These are phyloP conservation scores for Encarsia formosa DNA, from an alignment of 2,888 invertebrate species.

Conservation along the genomic window DNA sequence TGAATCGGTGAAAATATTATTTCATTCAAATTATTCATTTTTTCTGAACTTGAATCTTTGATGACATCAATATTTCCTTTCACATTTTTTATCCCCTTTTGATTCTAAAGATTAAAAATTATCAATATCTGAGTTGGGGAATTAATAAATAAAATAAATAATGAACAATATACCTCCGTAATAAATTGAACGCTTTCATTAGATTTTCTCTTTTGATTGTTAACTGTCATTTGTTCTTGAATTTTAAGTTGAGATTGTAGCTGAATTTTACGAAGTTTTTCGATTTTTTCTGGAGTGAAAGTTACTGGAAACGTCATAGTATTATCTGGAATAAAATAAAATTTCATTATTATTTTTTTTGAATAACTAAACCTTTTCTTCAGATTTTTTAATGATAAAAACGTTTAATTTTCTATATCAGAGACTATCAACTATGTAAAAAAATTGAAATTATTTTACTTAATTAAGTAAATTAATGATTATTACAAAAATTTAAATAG, in stretches of 20 bases:
- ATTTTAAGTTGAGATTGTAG: constrained; percentile 66
- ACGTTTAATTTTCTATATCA: no score
- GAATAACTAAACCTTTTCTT: no score
- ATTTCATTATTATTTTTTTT: background rate
- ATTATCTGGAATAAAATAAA: constrained; percentile 32
- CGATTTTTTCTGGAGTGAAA: constrained; percentile 38
- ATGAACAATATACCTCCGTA: no score
- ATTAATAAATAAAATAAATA: no score
- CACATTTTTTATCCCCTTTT: constrained; percentile 41
- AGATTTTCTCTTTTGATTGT: constrained; percentile 54
- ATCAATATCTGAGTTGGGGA: no score
- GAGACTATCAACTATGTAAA: background rate
- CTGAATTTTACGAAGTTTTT: constrained; percentile 59
- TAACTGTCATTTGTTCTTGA: constrained; percentile 64
- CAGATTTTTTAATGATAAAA: no score
- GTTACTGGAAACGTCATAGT: constrained; percentile 36
- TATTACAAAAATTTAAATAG: no score
- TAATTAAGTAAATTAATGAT: background rate
- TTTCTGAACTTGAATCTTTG: no score
- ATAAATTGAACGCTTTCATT: no score
- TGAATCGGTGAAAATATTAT: no score
- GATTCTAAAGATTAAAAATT: constrained; percentile 17
- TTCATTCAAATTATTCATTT: no score
- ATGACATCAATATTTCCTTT: no score
- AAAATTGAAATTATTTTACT: background rate